Percentiles rank a stretch among this genome's conserved stretches.
Evolutionary conservation across 2,113 vertebrate species (phyloP).

Genomic region (Pantherophis guttatus): DNA sequence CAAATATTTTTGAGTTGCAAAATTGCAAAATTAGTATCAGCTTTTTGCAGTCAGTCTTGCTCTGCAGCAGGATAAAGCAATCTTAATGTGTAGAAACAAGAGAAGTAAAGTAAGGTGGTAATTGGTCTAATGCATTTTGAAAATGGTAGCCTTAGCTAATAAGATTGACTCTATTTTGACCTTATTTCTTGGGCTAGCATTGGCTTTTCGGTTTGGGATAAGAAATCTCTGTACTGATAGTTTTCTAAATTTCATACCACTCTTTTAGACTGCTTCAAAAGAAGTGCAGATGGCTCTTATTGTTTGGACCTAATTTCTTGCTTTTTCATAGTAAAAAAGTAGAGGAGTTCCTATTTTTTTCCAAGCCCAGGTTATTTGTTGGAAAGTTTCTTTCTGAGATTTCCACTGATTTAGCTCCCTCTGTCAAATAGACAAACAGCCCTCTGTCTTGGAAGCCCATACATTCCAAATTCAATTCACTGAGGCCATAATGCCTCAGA

Average conservation of each 20-base stretch:
- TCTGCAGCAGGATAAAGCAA: background rate
- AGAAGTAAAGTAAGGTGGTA: background rate
- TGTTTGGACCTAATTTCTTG: background rate
- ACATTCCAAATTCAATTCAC: background rate
- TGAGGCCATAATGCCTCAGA: background rate
- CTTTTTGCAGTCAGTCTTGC: background rate
- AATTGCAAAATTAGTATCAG: background rate
- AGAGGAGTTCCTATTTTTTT: background rate
- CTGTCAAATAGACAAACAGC: background rate
- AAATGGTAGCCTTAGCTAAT: background rate
- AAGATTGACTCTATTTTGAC: background rate
- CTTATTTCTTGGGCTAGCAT: background rate
- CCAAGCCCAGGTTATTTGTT: background rate
- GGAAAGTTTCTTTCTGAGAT: background rate
- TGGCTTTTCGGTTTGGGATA: background rate
- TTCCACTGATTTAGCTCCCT: background rate
- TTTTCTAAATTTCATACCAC: background rate
- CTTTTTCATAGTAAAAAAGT: background rate
- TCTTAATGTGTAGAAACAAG: background rate
- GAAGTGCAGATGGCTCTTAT: background rate
- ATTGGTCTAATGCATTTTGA: background rate
- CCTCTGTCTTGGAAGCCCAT: background rate
- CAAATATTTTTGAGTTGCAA: background rate
- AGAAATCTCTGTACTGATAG: background rate
- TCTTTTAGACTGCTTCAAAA: background rate